phyloP scores from a whole-genome alignment of 2,113 vertebrate genomes.

The Calypte anna region DNA sequence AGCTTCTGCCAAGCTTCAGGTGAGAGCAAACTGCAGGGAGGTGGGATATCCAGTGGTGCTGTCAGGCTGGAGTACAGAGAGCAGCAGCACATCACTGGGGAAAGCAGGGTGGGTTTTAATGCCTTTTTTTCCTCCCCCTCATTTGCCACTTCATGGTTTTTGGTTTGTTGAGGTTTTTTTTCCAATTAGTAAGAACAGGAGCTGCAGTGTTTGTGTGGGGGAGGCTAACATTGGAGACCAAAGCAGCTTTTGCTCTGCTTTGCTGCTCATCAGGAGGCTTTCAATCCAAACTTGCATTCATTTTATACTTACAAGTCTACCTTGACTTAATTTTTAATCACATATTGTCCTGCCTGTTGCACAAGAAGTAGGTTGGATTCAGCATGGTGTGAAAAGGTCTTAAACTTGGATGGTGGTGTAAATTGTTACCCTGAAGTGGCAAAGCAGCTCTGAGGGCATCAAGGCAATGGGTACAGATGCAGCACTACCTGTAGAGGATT shows the following conservation, averaged over 20 bases:
- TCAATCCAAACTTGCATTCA: background rate
- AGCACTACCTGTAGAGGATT: background rate
- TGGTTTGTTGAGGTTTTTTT: background rate
- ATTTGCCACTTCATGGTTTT: background rate
- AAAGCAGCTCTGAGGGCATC: background rate
- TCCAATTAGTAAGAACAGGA: background rate
- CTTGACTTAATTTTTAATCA: background rate
- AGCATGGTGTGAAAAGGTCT: background rate
- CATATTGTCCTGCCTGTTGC: background rate
- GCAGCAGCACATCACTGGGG: background rate
- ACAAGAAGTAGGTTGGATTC: background rate
- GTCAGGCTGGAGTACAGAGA: background rate
- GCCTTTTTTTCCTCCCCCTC: accelerated
- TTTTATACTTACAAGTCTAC: background rate
- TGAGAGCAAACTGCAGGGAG: conserved; percentile 51
- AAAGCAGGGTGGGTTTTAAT: background rate
- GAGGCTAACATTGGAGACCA: background rate
- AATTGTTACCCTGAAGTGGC: background rate
- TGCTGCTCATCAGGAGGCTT: background rate
- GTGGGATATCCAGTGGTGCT: accelerated
- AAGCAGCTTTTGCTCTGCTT: background rate
- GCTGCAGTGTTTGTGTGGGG: background rate
- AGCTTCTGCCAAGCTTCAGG: conserved; percentile 91
- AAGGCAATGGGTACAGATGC: background rate
- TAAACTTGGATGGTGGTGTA: background rate